Conservation (phyloP, 2,113 vertebrate species). For the Corythaixoides concolor region DNA sequence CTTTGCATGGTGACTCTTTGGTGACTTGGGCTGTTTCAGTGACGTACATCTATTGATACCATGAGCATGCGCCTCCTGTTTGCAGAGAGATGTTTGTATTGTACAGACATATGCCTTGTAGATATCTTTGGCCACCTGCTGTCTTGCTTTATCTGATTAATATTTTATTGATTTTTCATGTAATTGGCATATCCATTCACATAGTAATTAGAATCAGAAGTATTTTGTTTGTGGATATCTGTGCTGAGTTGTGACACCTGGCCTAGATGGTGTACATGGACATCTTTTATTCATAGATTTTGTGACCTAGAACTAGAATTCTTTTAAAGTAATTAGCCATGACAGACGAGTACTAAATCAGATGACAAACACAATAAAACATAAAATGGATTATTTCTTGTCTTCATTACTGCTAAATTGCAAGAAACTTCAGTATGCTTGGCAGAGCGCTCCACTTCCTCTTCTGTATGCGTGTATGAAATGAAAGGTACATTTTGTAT, state of each 20-base stretch:
- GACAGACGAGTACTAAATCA: background rate
- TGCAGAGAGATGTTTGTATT: background rate
- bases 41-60: background rate
- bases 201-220: background rate
- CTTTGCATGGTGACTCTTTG: background rate
- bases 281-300: constrained; percentile 16
- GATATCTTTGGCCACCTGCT: background rate
- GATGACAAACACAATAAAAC: background rate
- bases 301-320: constrained; percentile 1
- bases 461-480: background rate
- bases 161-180: background rate
- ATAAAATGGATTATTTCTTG: background rate
- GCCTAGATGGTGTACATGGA: background rate
- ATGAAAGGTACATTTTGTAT: background rate
- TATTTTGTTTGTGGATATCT: background rate
- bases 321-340: background rate
- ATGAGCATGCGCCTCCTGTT: background rate
- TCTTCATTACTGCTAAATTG: background rate
- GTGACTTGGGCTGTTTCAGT: background rate
- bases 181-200: background rate
- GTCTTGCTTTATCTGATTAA: background rate
- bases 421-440: background rate
- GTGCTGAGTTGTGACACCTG: background rate
- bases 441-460: background rate
- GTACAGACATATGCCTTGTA: background rate